phyloP scores from a whole-genome alignment of 2,888 invertebrate species.

The Eulithis testata region DNA sequence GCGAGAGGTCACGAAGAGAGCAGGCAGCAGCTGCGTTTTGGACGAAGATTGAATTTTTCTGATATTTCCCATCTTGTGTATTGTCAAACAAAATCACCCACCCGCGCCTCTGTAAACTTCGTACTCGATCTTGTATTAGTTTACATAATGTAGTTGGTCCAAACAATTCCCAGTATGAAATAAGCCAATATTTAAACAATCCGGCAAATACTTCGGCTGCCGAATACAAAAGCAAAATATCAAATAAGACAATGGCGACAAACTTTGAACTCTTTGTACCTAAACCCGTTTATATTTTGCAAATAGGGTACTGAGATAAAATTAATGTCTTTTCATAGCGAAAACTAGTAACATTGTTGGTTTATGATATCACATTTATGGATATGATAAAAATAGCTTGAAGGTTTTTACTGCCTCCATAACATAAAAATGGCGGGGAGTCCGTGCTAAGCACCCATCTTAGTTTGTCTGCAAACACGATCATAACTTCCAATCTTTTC shows the following conservation, averaged over 20 bases:
- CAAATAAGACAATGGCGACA: not conserved
- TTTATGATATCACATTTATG: slow-evolving; percentile 31
- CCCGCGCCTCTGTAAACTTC: too few relatives aligned
- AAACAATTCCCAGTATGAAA: not conserved
- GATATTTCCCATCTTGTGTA: too few relatives aligned
- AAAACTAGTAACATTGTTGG: slow-evolving; percentile 29
- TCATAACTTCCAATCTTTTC: slow-evolving; percentile 36
- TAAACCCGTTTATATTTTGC: not conserved
- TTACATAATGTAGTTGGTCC: not conserved
- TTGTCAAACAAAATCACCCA: too few relatives aligned
- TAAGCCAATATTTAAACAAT: not conserved
- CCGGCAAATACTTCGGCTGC: not conserved
- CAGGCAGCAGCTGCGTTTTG: too few relatives aligned
- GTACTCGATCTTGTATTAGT: not conserved
- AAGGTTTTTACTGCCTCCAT: slow-evolving; percentile 37
- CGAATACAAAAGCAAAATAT: not conserved
- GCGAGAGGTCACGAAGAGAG: too few relatives aligned
- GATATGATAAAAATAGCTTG: slow-evolving; percentile 33
- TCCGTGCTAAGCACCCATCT: slow-evolving; percentile 38
- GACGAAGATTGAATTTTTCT: too few relatives aligned
- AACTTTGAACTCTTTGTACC: slow-evolving; percentile 5
- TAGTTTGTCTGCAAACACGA: slow-evolving; percentile 39
- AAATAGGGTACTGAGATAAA: slow-evolving; percentile 19
- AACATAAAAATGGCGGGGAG: slow-evolving; percentile 36
- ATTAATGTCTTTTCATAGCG: slow-evolving; percentile 20